A percentile compares a stretch with the other conserved stretches of the same genome.
phyloP scores from a whole-genome alignment of 1,140 invertebrate genomes.

The Globodera rostochiensis region DNA sequence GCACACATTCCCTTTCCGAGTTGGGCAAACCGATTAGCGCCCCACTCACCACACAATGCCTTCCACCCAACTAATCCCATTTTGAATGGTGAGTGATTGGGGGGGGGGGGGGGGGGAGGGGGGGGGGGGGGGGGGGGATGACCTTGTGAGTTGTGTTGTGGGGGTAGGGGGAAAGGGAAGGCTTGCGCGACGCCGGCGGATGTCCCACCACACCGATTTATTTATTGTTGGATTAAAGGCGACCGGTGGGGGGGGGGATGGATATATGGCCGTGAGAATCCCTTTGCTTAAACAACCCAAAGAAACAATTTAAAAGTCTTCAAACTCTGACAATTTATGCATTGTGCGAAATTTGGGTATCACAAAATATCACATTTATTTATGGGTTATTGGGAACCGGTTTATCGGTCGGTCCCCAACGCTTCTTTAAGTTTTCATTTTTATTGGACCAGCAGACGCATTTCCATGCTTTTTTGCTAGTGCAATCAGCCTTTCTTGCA shows the following conservation, averaged over 20 bases:
- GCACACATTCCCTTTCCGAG: not conserved
- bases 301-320: not conserved
- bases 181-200: no score
- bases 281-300: not conserved
- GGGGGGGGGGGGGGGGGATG: not conserved
- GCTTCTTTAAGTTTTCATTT: not conserved
- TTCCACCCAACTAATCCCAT: not conserved
- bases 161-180: not conserved
- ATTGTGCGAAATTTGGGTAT: not conserved
- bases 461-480: conserved; percentile 3
- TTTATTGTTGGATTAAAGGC: not conserved
- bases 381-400: no score
- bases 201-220: not conserved
- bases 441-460: not conserved
- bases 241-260: no score
- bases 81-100: no score
- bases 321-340: not conserved
- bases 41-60: not conserved
- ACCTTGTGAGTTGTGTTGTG: not conserved
- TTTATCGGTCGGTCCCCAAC: not conserved
- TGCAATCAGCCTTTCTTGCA: conserved; percentile 8
- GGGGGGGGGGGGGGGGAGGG: no score
- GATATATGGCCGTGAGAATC: not conserved
- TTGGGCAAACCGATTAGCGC: not conserved
- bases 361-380: conserved; percentile 1